Evolutionary conservation across 1,140 invertebrate species (phyloP).

Genomic region (Leptinotarsa defecta): DNA sequence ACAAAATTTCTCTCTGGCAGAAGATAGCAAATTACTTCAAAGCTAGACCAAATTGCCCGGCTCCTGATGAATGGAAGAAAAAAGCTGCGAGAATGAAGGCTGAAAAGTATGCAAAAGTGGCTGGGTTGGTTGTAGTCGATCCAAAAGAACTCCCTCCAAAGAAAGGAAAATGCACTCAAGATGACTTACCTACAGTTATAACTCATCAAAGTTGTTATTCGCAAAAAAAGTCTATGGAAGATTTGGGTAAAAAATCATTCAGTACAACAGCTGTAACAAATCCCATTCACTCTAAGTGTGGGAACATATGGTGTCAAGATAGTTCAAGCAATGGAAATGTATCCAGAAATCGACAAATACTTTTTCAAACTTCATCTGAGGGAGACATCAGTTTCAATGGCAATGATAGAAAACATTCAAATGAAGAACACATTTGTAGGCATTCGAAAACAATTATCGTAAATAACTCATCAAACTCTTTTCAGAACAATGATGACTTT

Average conservation of each 20-base stretch:
- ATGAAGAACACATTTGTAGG: too few species aligned
- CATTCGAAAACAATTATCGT: too few species aligned
- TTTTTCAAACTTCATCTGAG: too few species aligned
- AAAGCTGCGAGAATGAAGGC: constrained; percentile 39
- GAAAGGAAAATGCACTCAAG: constrained; percentile 12
- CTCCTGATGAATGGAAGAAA: constrained; percentile 46
- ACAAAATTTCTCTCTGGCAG: constrained; percentile 33
- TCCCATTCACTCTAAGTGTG: not conserved
- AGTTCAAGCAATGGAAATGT: too few species aligned
- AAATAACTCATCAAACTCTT: too few species aligned
- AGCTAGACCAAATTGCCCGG: constrained; percentile 47
- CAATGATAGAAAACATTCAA: too few species aligned
- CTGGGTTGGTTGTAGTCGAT: constrained; percentile 43
- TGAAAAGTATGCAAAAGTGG: constrained; percentile 43
- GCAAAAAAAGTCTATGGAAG: too few species aligned
- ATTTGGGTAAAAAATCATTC: too few species aligned
- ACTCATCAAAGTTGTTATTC: not conserved
- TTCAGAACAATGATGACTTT: too few species aligned
- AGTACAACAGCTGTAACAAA: too few species aligned
- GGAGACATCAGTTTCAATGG: too few species aligned
- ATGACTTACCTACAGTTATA: constrained; percentile 27
- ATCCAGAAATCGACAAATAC: too few species aligned
- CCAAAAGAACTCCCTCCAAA: constrained; percentile 33
- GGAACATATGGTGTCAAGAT: not conserved
- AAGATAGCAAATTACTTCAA: constrained; percentile 47